phyloP scores from a whole-genome alignment of 2,113 vertebrate genomes.

The Conger conger region DNA sequence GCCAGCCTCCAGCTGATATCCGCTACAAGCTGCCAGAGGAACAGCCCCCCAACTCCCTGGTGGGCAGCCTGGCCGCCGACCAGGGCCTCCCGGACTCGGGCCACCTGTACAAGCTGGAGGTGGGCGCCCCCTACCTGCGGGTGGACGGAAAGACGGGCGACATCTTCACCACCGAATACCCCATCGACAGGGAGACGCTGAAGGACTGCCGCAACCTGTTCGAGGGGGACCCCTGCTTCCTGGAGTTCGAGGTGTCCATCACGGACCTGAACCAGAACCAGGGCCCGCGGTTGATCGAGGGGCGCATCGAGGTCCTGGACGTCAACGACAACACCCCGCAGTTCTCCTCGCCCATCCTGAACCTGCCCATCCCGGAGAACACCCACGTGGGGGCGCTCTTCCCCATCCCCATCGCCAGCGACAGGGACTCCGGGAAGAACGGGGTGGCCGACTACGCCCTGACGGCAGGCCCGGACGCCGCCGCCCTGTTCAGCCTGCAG shows the following conservation, averaged over 20 bases:
- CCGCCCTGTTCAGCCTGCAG: conserved; percentile 89
- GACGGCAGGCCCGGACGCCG: conserved; percentile 74
- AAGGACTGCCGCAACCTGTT: conserved; percentile 85
- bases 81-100: conserved; percentile 86
- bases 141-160: conserved; percentile 94
- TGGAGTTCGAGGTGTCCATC: conserved; percentile 96
- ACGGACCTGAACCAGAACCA: conserved; percentile 83
- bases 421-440: conserved; percentile 83
- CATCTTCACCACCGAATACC: conserved; percentile 92
- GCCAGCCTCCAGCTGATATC: conserved; percentile 52
- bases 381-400: conserved; percentile 85
- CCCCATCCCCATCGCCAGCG: conserved; percentile 84
- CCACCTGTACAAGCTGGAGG: conserved; percentile 94
- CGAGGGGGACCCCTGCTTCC: conserved; percentile 81
- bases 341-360: conserved; percentile 88
- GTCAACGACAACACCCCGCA: conserved; percentile 98
- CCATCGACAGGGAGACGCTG: conserved; percentile 89
- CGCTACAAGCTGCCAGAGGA: conserved; percentile 86
- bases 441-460: conserved; percentile 90
- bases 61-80: conserved; percentile 88
- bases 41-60: conserved; percentile 89
- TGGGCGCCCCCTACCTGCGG: conserved; percentile 86
- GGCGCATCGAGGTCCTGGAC: conserved; percentile 90
- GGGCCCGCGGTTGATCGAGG: conserved; percentile 85
- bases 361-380: conserved; percentile 91